Base-by-base conservation (phyloP, 2,113 vertebrate species). In the Rousettus leschenaultii region DNA sequence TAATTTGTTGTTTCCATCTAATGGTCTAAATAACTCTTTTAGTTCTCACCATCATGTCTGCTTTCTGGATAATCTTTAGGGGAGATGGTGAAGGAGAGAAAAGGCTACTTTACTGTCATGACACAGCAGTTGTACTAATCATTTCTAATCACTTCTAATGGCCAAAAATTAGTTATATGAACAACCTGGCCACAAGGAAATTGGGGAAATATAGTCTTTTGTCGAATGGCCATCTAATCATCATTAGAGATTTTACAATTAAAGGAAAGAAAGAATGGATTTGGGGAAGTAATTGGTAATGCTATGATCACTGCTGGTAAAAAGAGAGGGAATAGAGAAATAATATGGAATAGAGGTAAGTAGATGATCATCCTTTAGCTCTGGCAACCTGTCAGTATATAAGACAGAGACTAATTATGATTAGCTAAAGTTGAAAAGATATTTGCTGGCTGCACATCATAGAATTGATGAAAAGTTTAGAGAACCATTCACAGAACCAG, bases 131-230 rank as follows among this genome's bases (percentile, higher is more conserved):
- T 70, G 33, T 35, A 38, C 5, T 35, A 10, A 9, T 70, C 24
- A 43, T 94, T 91, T 93, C 19, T 13, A 48, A 15, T 95, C 26
- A n/a, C 87, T 90, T 90, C 26, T 12, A 51, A 9, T 97, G 63
- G 19, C 4, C 61, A 90, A 22, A 89, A 38, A 6, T 88, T 77
- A 55, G 71, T 71, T 80, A 65, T 3, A 51, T 8, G 26, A 86
- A 78, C 24, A 74, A 66, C 3, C 75, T 86, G 30, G 7, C 57
- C 89, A 40, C 21, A 65, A 89, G 24, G 77, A 83, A 55, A 79
- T 57, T 65, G 92, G 57, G 40, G 77, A 53, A 88, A 88, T 75
- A 15, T 53, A 53, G 21, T 82, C 28, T 63, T 91, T 77, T 13
- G 12, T 92, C 40, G 24, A 45, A 24, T 93, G 77, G 24, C 53